phyloP scores from a whole-genome alignment of 2,888 invertebrate species.

The Parnassius smintheus region DNA sequence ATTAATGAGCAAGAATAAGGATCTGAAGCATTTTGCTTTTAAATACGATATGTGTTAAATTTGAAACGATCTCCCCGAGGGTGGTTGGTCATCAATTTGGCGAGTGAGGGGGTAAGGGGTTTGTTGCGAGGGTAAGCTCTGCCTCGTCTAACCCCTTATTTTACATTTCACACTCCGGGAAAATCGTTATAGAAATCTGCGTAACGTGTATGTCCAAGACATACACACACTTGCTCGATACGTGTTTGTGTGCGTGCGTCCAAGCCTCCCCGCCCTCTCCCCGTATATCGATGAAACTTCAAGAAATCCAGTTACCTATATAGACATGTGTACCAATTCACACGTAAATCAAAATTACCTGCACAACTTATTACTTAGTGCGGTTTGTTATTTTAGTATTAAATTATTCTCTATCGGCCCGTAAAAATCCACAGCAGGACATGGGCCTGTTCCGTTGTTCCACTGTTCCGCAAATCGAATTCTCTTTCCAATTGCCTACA shows the following conservation, averaged over 20 bases:
- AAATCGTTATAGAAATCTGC: conserved; percentile 82
- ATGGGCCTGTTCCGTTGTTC: too few species aligned
- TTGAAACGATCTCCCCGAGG: conserved; percentile 75
- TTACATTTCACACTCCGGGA: conserved; percentile 82
- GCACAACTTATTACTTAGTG: background rate
- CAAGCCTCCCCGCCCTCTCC: conserved; percentile 56
- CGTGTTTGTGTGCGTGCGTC: conserved; percentile 48
- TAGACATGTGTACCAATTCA: conserved; percentile 56
- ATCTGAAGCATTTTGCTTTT: conserved; percentile 70
- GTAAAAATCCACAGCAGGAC: too few species aligned
- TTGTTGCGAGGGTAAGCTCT: conserved; percentile 52
- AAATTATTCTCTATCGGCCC: background rate
- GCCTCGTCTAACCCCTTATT: conserved; percentile 80
- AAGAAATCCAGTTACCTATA: conserved; percentile 74
- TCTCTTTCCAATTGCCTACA: too few species aligned
- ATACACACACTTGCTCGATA: conserved; percentile 57
- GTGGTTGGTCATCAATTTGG: conserved; percentile 77
- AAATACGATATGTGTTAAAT: conserved; percentile 78
- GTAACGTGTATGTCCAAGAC: conserved; percentile 79
- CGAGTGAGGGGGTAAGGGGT: conserved; percentile 50
- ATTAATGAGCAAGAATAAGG: conserved; percentile 70
- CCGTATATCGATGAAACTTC: conserved; percentile 76
- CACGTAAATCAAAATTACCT: conserved; percentile 2
- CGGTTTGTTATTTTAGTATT: background rate
- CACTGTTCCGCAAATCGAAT: too few species aligned